Percentiles rank a stretch among this genome's conserved stretches.
Conservation (phyloP, 1,140 invertebrate genomes). For the Lepidurus arcticus region DNA sequence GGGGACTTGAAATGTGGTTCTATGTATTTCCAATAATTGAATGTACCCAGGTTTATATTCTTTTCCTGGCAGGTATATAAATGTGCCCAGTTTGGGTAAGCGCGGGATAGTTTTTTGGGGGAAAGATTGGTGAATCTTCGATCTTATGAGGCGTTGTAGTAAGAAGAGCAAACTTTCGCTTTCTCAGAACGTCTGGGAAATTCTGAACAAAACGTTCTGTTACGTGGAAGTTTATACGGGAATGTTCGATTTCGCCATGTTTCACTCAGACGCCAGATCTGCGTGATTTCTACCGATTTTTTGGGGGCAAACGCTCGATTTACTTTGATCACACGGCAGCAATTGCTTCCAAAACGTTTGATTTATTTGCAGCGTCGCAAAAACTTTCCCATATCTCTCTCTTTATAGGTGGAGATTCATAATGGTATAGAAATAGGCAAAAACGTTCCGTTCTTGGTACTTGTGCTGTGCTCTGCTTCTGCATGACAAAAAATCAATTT, state of each 20-base stretch:
- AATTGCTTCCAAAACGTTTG: conserved; percentile 5
- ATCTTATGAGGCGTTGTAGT: background rate
- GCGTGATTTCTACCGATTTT: background rate
- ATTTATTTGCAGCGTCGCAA: background rate
- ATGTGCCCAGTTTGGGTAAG: too few species aligned
- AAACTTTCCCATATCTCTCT: background rate
- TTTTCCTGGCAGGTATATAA: too few species aligned
- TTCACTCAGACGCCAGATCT: background rate
- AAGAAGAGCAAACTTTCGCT: too few species aligned
- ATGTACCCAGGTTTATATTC: background rate
- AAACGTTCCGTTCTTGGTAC: too few species aligned
- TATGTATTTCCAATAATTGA: background rate
- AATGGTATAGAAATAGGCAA: too few species aligned
- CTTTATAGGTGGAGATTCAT: too few species aligned
- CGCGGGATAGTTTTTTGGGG: background rate
- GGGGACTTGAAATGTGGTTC: background rate
- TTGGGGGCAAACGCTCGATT: background rate
- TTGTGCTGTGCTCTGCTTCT: too few species aligned
- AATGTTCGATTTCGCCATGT: background rate
- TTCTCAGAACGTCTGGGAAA: too few species aligned
- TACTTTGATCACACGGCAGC: background rate
- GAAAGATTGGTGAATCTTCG: background rate
- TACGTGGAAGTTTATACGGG: background rate
- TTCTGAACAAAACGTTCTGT: background rate
- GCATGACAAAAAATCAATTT: too few species aligned